phyloP scores from a whole-genome alignment of 1,140 invertebrate genomes.

The Anthonomus grandis region DNA sequence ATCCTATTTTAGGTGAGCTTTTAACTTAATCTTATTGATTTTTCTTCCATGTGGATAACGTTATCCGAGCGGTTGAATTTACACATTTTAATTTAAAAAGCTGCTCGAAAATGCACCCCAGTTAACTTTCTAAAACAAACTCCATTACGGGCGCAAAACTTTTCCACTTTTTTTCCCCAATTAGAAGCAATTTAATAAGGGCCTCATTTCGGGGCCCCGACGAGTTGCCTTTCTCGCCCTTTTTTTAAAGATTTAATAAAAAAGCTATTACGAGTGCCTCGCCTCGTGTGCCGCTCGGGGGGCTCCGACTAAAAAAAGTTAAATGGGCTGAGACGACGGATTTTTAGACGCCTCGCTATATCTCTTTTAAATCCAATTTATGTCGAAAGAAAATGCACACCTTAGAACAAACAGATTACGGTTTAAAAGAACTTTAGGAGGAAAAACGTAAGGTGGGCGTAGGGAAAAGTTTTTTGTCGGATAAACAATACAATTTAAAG shows the following conservation, averaged over 20 bases:
- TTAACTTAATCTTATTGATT: too few species aligned
- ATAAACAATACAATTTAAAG: too few species aligned
- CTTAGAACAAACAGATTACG: too few species aligned
- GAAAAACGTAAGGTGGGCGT: too few species aligned
- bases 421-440: too few species aligned
- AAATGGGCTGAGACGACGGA: neutral
- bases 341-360: neutral
- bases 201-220: neutral
- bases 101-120: too few species aligned
- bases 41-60: too few species aligned
- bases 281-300: neutral
- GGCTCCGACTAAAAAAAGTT: slow-evolving; percentile 3
- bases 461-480: too few species aligned
- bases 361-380: slow-evolving; percentile 8
- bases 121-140: slow-evolving; percentile 9
- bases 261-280: slow-evolving; percentile 9
- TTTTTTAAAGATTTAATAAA: slow-evolving; percentile 18
- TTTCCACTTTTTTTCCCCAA: slow-evolving; percentile 18
- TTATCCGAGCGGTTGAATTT: too few species aligned
- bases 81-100: too few species aligned
- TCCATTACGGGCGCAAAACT: slow-evolving; percentile 5
- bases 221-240: neutral
- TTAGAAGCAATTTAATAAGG: slow-evolving; percentile 18
- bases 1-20: too few species aligned
- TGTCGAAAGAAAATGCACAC: too few species aligned